Percentiles rank a stretch among this genome's conserved stretches.
Evolutionary conservation across 2,113 vertebrate species (phyloP).

Genomic region (Brachionichthys hirsutus): DNA sequence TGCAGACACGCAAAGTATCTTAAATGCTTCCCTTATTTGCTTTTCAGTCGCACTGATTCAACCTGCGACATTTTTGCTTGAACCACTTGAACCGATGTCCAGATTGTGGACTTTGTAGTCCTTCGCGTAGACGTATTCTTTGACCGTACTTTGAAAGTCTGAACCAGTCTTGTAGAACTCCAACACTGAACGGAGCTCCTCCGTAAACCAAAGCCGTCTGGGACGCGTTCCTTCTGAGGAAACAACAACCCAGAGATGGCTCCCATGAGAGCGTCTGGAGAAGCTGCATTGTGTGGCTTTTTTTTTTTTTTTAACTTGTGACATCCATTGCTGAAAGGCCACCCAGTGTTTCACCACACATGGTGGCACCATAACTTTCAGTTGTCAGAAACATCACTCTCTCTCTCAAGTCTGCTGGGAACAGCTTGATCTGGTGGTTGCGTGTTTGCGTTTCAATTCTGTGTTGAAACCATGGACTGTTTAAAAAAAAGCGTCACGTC

Average conservation of each 20-base stretch:
- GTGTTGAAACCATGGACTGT: too few species aligned
- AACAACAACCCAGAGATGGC: constrained; percentile 7
- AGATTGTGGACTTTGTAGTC: background rate
- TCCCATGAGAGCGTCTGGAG: constrained; percentile 29
- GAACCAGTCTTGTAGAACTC: background rate
- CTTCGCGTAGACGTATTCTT: constrained; percentile 19
- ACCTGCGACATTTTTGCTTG: too few species aligned
- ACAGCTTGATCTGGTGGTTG: too few species aligned
- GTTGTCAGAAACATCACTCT: background rate
- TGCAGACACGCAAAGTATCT: too few species aligned
- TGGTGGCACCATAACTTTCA: constrained; percentile 20
- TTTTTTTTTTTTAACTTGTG: constrained; percentile 28
- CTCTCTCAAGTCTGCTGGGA: too few species aligned
- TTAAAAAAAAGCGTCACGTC: too few species aligned
- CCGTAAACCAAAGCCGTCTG: constrained; percentile 1
- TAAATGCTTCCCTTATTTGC: constrained; percentile 8
- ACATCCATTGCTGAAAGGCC: background rate
- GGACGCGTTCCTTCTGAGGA: constrained; percentile 20
- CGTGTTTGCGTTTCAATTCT: too few species aligned
- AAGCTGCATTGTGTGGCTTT: constrained; percentile 29
- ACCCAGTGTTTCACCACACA: constrained; percentile 23
- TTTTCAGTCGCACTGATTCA: constrained; percentile 4
- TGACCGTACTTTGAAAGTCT: constrained; percentile 26
- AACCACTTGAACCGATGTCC: too few species aligned
- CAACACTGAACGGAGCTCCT: constrained; percentile 9